Percentiles rank a stretch among this genome's conserved stretches.
phyloP scores from a whole-genome alignment of 2,113 vertebrate genomes.

The Podarcis raffonei region DNA sequence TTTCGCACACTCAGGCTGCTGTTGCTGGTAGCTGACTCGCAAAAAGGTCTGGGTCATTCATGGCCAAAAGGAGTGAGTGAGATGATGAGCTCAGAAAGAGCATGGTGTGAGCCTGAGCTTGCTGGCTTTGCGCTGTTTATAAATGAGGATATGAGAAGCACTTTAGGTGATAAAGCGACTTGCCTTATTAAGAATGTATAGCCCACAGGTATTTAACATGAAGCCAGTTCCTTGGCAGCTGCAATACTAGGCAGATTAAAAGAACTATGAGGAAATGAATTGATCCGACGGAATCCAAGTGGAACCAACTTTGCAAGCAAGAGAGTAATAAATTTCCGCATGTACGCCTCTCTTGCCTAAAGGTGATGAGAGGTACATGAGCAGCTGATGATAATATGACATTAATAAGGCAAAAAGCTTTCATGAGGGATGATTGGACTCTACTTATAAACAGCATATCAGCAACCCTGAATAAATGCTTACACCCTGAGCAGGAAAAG shows the following conservation, averaged over 20 bases:
- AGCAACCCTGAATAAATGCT: background rate
- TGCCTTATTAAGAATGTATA: background rate
- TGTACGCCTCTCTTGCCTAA: background rate
- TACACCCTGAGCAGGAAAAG: background rate
- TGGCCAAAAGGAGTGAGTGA: background rate
- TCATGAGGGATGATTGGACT: background rate
- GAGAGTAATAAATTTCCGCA: background rate
- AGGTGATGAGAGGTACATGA: background rate
- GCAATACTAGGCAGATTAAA: background rate
- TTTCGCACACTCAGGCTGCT: no score
- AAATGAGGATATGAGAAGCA: background rate
- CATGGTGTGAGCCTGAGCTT: background rate
- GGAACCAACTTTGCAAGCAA: background rate
- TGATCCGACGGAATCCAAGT: background rate
- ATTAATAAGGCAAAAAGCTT: background rate
- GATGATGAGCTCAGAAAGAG: background rate
- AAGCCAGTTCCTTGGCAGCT: background rate
- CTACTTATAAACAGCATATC: background rate
- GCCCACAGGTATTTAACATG: background rate
- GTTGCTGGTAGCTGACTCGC: no score
- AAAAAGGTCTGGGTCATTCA: background rate
- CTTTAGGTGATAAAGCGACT: background rate
- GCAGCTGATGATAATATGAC: background rate
- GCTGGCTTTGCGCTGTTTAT: background rate
- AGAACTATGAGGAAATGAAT: background rate